Evolutionary conservation across 2,888 invertebrate species (phyloP).

Genomic region (Apamea sordens): DNA sequence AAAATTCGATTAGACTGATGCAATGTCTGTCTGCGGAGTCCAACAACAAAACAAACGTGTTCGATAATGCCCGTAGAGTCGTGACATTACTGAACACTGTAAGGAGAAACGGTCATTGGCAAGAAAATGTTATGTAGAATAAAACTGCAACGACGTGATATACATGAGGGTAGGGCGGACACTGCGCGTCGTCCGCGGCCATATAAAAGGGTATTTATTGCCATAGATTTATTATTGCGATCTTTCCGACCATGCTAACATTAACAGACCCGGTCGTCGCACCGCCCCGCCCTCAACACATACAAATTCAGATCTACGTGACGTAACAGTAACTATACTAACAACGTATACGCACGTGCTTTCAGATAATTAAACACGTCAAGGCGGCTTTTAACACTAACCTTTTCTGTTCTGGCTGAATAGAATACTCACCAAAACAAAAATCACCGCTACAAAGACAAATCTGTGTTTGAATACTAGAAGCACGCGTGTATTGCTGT

Average conservation of each 20-base stretch:
- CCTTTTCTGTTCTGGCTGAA: constrained; percentile 18
- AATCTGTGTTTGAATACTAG: constrained; percentile 34
- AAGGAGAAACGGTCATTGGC: constrained; percentile 16
- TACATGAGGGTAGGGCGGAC: constrained; percentile 37
- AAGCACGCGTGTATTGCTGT: constrained; percentile 56
- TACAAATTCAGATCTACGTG: constrained; percentile 81
- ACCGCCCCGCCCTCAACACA: constrained; percentile 43
- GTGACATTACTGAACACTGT: constrained; percentile 21
- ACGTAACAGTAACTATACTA: constrained; percentile 62
- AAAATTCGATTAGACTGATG: constrained; percentile 39
- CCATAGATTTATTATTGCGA: constrained; percentile 65
- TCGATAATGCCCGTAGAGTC: neutral
- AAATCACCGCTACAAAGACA: constrained; percentile 10
- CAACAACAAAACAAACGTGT: constrained; percentile 10
- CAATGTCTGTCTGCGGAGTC: constrained; percentile 46
- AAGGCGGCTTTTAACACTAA: constrained; percentile 25
- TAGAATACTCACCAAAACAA: neutral
- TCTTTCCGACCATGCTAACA: constrained; percentile 50
- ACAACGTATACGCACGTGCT: constrained; percentile 55
- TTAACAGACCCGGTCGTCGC: constrained; percentile 49
- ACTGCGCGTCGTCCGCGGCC: constrained; percentile 41
- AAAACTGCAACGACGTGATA: constrained; percentile 36
- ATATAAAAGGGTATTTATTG: constrained; percentile 65
- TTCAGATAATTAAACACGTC: constrained; percentile 38
- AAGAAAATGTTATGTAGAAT: constrained; percentile 39